phyloP scores from a whole-genome alignment of 1,140 invertebrate species.

The Aphelinus certus region DNA sequence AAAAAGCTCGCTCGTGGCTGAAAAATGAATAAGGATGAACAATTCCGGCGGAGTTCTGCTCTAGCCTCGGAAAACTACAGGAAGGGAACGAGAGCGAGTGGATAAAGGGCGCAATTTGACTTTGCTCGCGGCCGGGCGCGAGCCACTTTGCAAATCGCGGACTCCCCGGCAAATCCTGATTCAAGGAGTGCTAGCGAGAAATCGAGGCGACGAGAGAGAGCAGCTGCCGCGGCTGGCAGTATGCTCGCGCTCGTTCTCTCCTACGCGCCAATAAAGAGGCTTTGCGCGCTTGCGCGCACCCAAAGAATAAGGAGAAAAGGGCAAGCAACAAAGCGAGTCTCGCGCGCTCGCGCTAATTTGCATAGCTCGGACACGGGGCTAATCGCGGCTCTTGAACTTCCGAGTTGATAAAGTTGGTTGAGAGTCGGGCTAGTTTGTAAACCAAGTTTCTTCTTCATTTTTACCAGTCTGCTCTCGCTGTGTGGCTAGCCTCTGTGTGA shows the following conservation, averaged over 20 bases:
- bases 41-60: neutral
- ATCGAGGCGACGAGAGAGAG: slow-evolving; percentile 20
- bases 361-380: slow-evolving; percentile 46
- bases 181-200: slow-evolving; percentile 32
- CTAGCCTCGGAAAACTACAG: neutral
- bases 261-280: slow-evolving; percentile 6
- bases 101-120: slow-evolving; percentile 18
- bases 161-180: slow-evolving; percentile 28
- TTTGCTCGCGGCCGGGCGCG: slow-evolving; percentile 13
- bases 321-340: slow-evolving; percentile 40
- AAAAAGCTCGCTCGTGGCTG: slow-evolving; percentile 2
- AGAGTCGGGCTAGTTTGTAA: slow-evolving; percentile 16
- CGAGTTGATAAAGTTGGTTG: slow-evolving; percentile 39
- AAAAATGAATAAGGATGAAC: slow-evolving; percentile 17
- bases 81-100: neutral
- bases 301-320: too few relatives aligned
- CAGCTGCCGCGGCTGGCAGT: neutral
- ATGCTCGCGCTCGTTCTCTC: neutral
- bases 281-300: too few relatives aligned
- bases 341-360: slow-evolving; percentile 48
- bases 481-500: too few relatives aligned
- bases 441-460: neutral
- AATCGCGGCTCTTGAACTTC: slow-evolving; percentile 51
- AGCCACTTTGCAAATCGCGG: slow-evolving; percentile 27
- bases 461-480: neutral